Evolutionary conservation across 1,140 invertebrate genomes (phyloP), one percentile per base, ranked within the genome.

Genomic region (Anadara kagoshimensis): DNA sequence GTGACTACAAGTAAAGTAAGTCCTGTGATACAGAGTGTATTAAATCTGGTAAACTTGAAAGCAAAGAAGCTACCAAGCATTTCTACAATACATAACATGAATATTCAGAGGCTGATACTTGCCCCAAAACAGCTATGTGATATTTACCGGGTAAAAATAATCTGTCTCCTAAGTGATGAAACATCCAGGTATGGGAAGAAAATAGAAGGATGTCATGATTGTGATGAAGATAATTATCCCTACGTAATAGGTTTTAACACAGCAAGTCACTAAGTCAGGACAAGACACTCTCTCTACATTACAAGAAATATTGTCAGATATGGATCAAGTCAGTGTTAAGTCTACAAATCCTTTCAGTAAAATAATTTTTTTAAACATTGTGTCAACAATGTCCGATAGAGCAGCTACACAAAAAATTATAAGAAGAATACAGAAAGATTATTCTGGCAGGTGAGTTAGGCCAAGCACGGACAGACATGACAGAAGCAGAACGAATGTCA

Each of bases 341-440:
- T 51, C 7, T 66, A 56, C 61, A 26, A 66, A 75, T 53, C 18
- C 57, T 7, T 43, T 43, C 36, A 66, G 54, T 49, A 59, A 75
- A 59, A 5, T 58, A 43, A 53, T 70, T 43, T 44, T 75, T 11
- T 44, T 70, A n/a, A 75, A 69, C 20, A 75, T 75, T 54, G 29
- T 24, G 47, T 72, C 75, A n/a, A 76, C 75, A 24, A 76, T 76
- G 75, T 76, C 75, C 20, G 75, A 76, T 22, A 53, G 65, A 16
- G 65, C 75, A 8, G 65, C 65, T 7, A 76, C 69, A 45, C 75
- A 73, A 59, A 53, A 63, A 8, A 72, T 36, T 70, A 43, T 41
- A 70, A 20, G 47, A 76, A 36, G 45, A 58, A 5, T 76, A 66
- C 44, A 58, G 68, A 59, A 66, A 22, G 20, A 47, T 66, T n/a